Base-by-base conservation (phyloP, 2,888 invertebrate species). In the Meteorus colon region DNA sequence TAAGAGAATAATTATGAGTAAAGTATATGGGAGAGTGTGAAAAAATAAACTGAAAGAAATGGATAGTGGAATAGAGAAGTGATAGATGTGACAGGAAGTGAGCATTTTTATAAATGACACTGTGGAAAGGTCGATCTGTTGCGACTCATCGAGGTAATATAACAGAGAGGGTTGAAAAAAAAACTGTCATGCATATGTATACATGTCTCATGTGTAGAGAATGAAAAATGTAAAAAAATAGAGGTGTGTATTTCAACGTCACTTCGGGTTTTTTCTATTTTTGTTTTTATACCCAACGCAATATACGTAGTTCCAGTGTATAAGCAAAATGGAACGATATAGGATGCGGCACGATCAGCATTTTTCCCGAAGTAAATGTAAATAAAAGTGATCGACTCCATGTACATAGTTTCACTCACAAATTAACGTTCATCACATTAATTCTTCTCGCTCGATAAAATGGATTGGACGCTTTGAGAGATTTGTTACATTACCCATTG, bases 41-140 rank as follows among this genome's bases (percentile, higher is more conserved):
- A 31, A 59, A 74, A 68, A 34, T 29, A 29, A 75, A 66, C 70
- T 24, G 41, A 63, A 37, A 63, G 34, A 63, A 59, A n/a, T 16
- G 5, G n/a, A 51, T 71, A 24, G 29, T 19, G 65, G 31, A 70
- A 55, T 55, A 55, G 65, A 59, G 41, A 51, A 51, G 51, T 69
- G 74, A 63, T 75, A 63, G 37, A 55, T 51, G 70, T n/a, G 70
- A 74, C 62, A 62, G 74, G 69, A 74, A 74, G 74, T 45, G 69
- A 62, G 31, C 68, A 48, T 69, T 74, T 74, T 74, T 65, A 75
- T 41, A 75, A 75, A 75, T 75, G 69, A 66, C 63, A 51, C 24
- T 70, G 65, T 29, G 45, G 19, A 45, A 24, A 51, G 34, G 60
- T 41, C 60, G 41, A 60, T 62, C 67, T 68, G 41, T 55, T 55